Evolutionary conservation across 2,113 vertebrate species (phyloP).

Genomic region (Aythya baeri): DNA sequence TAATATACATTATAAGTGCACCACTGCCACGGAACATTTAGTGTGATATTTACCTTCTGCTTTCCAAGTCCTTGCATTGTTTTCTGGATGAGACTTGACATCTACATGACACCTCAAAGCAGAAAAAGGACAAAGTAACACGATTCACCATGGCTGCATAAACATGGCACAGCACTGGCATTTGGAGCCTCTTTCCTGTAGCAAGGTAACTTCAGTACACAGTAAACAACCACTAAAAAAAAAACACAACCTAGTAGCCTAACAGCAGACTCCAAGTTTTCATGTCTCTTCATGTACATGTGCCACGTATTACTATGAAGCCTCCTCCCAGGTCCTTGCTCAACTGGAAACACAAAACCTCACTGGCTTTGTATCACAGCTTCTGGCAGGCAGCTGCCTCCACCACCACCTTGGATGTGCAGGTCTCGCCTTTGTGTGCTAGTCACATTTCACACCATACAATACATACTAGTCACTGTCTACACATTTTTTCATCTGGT

Average conservation of each 20-base stretch:
- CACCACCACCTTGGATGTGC: neutral
- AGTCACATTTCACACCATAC: neutral
- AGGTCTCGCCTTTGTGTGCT: neutral
- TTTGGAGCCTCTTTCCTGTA: neutral
- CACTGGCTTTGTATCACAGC: neutral
- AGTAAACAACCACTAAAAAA: neutral
- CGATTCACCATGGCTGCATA: neutral
- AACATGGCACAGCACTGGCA: neutral
- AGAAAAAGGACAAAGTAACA: neutral
- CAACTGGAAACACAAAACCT: neutral
- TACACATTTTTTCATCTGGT: constrained; percentile 1
- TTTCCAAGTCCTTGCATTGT: neutral
- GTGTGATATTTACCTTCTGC: constrained; percentile 16
- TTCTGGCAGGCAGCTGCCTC: neutral
- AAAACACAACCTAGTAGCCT: rapidly evolving
- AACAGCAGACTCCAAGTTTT: neutral
- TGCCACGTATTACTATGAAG: neutral
- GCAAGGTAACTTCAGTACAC: neutral
- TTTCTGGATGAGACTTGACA: neutral
- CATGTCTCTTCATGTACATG: rapidly evolving
- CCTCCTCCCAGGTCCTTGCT: neutral
- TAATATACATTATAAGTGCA: neutral
- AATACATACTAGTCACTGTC: neutral
- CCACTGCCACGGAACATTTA: neutral
- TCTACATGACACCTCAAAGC: neutral